These are phyloP conservation scores for Nothobranchius furzeri DNA, from an alignment of 2,113 vertebrate species.

Conservation along the genomic window DNA sequence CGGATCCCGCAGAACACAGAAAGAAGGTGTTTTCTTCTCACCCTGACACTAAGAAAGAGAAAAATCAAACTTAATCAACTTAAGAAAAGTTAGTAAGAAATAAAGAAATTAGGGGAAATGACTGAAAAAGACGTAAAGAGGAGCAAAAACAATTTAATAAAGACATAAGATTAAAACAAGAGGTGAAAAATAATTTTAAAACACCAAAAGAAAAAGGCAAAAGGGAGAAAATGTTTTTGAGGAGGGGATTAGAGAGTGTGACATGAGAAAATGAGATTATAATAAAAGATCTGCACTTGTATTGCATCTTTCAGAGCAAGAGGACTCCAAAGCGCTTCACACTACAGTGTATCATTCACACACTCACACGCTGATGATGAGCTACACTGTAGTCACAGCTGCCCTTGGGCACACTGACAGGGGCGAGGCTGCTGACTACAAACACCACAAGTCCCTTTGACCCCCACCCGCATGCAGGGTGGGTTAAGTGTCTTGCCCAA, in stretches of 20 bases:
- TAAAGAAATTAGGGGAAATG: background rate
- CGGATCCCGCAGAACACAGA: constrained; percentile 1
- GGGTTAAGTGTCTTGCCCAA: no score
- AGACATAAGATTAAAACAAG: background rate
- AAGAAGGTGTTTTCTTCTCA: background rate
- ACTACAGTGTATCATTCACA: no score
- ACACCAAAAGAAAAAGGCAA: background rate
- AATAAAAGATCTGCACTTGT: constrained; percentile 1
- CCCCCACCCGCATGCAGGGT: no score
- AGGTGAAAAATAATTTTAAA: background rate
- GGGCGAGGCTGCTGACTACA: no score
- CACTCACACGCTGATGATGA: no score
- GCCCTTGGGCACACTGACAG: no score
- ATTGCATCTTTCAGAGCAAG: no score
- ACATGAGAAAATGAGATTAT: constrained; percentile 7
- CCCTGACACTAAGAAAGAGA: background rate
- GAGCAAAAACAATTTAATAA: no score
- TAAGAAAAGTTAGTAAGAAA: background rate
- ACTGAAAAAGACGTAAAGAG: no score
- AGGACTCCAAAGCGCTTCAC: no score
- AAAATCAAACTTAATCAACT: background rate
- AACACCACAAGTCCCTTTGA: no score
- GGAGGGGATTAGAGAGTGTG: background rate
- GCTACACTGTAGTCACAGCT: no score
- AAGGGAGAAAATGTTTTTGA: background rate